These are phyloP conservation scores for Acrossocheilus fasciatus DNA, from an alignment of 2,797 vertebrate genomes.

Conservation along the genomic window DNA sequence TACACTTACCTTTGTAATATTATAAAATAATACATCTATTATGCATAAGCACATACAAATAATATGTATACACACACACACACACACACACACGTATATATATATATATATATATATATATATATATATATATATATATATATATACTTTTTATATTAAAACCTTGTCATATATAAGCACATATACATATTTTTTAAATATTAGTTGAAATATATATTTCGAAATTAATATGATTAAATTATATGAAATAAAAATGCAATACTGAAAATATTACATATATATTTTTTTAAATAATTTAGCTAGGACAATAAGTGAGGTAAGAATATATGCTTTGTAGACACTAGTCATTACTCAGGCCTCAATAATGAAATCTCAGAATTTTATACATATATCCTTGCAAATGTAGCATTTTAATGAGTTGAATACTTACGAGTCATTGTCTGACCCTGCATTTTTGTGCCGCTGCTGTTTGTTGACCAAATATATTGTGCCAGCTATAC, in stretches of 20 bases:
- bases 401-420: background rate
- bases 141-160: background rate
- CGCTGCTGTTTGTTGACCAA: conserved; percentile 82
- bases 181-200: background rate
- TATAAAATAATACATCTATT: no score
- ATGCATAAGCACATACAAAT: no score
- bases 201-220: background rate
- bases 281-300: background rate
- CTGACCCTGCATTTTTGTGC: conserved; percentile 64
- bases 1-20: no score
- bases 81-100: no score
- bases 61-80: no score
- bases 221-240: background rate
- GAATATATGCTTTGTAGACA: background rate
- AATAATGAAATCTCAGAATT: background rate
- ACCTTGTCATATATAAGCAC: background rate
- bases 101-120: background rate
- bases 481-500: conserved; percentile 80
- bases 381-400: background rate
- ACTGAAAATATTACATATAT: no score
- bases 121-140: no score
- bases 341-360: background rate
- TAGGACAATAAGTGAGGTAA: background rate
- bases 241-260: background rate
- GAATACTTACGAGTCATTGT: conserved; percentile 79